Evolutionary conservation across 2,113 vertebrate genomes (phyloP), one percentile per base, ranked within the genome.

Genomic region (Megaleporinus macrocephalus): DNA sequence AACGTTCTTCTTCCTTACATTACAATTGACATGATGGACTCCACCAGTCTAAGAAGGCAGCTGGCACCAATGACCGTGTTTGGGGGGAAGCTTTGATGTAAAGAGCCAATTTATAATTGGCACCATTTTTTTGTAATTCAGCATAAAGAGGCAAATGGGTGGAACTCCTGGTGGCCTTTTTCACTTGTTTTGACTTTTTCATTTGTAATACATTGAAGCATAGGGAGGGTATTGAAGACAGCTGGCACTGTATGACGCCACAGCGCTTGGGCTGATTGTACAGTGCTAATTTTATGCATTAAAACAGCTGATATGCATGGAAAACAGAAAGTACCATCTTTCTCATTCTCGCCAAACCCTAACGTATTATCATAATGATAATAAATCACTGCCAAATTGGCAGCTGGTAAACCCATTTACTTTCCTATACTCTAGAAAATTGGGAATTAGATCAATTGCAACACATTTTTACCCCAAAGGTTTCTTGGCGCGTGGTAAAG

Each of bases 401-500:
- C 30, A 69, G 24, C 20, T 53, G 30, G 74, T 77, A 49, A 72
- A 83, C 71, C 61, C 61, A 77, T 72, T 78, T 80, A 62, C 55
- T 36, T 62, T 68, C 29, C 75, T 41, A 18, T 3, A 29, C 22
- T 29, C 27, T 51, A 44, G 66, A 29, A 76, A 63, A 73, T 15
- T 26, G 18, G 24, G 44, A 36, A 55, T 36, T 27, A 63, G 47
- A 30, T 36, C 1, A 41, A 70, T 51, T 22, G 65, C 41, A 27
- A 20, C 78, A 36, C 73, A 51, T 18, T 61, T 77, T 77, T 77
- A 76, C 51, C 20, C 47, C 20, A 11, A 82, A n/a, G n/a, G 33
- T 36, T 61, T 63, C 72, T 65, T 65, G 65, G 76, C 79, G 73
- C n/a, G 61, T 69, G 78, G 55, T 70, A 41, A 75, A 76, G 78